Evolutionary conservation across 2,113 vertebrate genomes (phyloP).

Genomic region (Chunga burmeisteri): DNA sequence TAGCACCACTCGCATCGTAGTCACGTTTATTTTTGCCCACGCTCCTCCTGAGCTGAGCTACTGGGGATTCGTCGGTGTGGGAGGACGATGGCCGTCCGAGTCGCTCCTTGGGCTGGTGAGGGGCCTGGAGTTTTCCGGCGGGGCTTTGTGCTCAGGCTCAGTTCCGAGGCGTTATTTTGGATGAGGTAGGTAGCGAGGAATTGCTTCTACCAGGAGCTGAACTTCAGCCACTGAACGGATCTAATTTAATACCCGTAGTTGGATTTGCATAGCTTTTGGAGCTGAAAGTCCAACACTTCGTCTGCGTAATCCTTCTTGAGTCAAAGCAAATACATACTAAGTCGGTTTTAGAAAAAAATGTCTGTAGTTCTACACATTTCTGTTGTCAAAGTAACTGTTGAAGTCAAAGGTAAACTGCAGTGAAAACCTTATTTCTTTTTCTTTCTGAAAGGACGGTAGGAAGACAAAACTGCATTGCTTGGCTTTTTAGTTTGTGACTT

Average conservation of each 20-base stretch:
- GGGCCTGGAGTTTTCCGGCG: accelerated
- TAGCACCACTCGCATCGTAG: accelerated
- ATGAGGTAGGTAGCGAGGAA: accelerated
- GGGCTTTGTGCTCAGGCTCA: accelerated
- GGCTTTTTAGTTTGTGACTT: background rate
- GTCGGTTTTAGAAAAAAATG: background rate
- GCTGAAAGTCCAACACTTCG: accelerated
- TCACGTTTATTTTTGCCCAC: accelerated
- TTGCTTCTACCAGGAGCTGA: accelerated
- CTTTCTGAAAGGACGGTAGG: background rate
- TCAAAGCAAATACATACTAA: background rate
- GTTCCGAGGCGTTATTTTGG: accelerated
- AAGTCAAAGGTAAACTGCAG: background rate
- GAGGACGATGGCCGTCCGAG: accelerated
- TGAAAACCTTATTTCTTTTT: accelerated
- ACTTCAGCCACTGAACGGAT: no score
- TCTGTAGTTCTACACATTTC: accelerated
- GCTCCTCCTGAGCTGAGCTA: background rate
- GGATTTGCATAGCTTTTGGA: background rate
- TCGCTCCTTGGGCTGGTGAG: background rate
- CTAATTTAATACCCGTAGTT: accelerated
- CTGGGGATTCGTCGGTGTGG: accelerated
- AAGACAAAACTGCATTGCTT: background rate
- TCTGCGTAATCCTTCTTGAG: background rate
- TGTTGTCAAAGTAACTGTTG: background rate